Percentiles rank a stretch among this genome's conserved stretches.
phyloP scores from a whole-genome alignment of 2,888 invertebrate species.

The Pseudoips prasinana region DNA sequence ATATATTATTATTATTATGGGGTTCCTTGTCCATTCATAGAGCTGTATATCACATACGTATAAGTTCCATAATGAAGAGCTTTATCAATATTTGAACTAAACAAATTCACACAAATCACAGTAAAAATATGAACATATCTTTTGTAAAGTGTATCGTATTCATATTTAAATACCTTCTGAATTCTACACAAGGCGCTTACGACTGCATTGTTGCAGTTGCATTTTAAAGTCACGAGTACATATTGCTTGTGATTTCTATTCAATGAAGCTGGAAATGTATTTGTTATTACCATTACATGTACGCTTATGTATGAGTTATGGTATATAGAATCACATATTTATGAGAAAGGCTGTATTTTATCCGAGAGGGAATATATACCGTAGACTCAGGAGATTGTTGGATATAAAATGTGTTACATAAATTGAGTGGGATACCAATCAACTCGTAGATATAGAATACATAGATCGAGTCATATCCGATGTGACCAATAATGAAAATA shows the following conservation, averaged over 20 bases:
- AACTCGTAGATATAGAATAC: too few relatives aligned
- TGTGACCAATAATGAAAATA: too few relatives aligned
- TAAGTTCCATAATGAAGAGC: not conserved
- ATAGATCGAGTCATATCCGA: too few relatives aligned
- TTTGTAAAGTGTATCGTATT: conserved; percentile 42
- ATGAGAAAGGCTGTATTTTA: not conserved
- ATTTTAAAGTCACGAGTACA: conserved; percentile 21
- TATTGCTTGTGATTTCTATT: conserved; percentile 16
- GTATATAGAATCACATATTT: not conserved
- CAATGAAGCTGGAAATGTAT: conserved; percentile 13
- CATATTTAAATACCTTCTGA: conserved; percentile 45
- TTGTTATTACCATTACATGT: too few relatives aligned
- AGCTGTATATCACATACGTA: too few relatives aligned
- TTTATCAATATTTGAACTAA: conserved; percentile 1
- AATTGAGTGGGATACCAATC: too few relatives aligned
- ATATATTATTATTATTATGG: too few relatives aligned
- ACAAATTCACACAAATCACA: conserved; percentile 28
- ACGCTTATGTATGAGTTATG: not conserved
- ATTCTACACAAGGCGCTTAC: conserved; percentile 25
- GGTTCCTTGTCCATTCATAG: too few relatives aligned
- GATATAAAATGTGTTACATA: too few relatives aligned
- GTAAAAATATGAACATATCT: conserved; percentile 43
- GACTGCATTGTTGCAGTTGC: conserved; percentile 27
- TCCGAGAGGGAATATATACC: not conserved
- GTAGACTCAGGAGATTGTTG: not conserved